These are phyloP conservation scores for Neotragus moschatus DNA, from an alignment of 2,113 vertebrate species.

Conservation along the genomic window DNA sequence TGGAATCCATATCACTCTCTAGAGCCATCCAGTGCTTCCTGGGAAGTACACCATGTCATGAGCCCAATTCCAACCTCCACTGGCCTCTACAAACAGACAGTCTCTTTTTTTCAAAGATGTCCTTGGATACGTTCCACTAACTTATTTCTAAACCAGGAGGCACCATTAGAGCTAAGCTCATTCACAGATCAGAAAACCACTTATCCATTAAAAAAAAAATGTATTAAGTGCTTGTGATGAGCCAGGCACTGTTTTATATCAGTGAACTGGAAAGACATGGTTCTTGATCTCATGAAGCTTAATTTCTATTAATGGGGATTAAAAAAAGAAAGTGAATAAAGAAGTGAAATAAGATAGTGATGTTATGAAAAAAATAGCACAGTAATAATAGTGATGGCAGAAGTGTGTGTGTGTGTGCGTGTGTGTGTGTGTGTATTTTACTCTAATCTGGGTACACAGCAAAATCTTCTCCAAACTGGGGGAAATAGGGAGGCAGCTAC, in stretches of 20 bases:
- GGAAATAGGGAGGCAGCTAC: neutral
- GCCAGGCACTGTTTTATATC: neutral
- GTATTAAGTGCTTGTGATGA: neutral
- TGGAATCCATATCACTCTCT: neutral
- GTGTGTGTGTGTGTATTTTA: neutral
- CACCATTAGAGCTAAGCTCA: neutral
- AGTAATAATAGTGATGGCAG: neutral
- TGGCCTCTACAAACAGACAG: neutral
- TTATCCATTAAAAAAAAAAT: neutral
- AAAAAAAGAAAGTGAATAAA: neutral
- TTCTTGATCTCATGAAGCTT: neutral
- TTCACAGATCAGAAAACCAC: neutral
- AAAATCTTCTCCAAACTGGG: neutral
- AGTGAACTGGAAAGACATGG: neutral
- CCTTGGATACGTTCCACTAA: neutral
- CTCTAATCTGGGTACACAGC: neutral
- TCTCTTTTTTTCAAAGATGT: neutral
- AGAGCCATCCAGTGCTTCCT: neutral
- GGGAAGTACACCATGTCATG: neutral
- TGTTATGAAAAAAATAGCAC: neutral
- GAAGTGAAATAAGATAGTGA: neutral
- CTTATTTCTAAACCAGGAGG: neutral
- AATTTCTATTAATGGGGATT: neutral
- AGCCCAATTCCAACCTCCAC: neutral
- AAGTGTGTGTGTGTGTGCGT: neutral